phyloP scores from a whole-genome alignment of 2,888 invertebrate genomes.

The Myathropa florea region DNA sequence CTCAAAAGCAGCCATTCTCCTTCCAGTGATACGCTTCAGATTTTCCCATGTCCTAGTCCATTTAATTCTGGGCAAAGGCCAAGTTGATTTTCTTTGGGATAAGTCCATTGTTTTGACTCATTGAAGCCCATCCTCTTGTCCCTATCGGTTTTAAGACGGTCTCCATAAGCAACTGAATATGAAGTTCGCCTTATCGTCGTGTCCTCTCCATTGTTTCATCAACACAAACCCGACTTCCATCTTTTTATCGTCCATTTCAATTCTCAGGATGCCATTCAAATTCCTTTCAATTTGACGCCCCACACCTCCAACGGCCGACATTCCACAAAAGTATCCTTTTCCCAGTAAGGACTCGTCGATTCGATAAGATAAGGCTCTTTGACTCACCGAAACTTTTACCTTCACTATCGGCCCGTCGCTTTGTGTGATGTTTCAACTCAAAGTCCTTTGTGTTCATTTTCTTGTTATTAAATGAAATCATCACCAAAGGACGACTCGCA shows the following conservation, averaged over 20 bases:
- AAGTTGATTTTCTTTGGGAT: background rate
- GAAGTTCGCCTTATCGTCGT: background rate
- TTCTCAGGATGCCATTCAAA: background rate
- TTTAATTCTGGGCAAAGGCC: background rate
- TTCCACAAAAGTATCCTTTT: background rate
- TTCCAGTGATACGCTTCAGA: background rate
- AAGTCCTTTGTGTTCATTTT: background rate
- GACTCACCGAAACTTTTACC: background rate
- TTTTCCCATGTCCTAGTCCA: background rate
- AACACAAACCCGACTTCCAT: background rate
- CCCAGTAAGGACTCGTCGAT: background rate
- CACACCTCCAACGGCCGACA: background rate
- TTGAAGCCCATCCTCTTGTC: background rate
- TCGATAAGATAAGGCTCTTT: background rate
- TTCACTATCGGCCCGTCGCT: background rate
- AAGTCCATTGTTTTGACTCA: background rate
- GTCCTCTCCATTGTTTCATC: background rate
- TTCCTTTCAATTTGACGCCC: background rate
- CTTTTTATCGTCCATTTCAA: background rate
- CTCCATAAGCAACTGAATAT: too few relatives aligned
- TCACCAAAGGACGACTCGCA: background rate
- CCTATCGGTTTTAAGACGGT: too few relatives aligned
- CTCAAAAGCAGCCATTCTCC: background rate
- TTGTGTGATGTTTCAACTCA: background rate
- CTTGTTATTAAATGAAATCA: conserved; percentile 6